phyloP scores from a whole-genome alignment of 2,113 vertebrate species.

The Geothlypis trichas region DNA sequence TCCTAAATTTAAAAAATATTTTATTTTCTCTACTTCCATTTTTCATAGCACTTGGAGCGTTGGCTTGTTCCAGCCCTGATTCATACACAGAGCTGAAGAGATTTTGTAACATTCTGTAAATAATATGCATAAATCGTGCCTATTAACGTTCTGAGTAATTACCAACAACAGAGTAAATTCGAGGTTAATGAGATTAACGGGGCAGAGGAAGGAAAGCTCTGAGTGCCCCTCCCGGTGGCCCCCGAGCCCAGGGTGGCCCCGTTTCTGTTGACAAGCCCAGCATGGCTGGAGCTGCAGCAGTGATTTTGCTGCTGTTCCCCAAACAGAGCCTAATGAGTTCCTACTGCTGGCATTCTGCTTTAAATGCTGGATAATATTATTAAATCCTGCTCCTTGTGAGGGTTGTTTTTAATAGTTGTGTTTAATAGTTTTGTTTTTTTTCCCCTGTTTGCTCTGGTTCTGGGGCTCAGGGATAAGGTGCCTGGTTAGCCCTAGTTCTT shows the following conservation, averaged over 20 bases:
- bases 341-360: slow-evolving; percentile 16
- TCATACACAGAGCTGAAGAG: not conserved
- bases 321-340: slow-evolving; percentile 17
- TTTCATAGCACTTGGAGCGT: not conserved
- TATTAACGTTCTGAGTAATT: slow-evolving; percentile 18
- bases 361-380: not conserved
- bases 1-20: not conserved
- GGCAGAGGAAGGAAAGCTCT: not conserved
- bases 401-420: not conserved
- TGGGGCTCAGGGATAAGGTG: not conserved
- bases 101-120: not conserved
- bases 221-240: not conserved
- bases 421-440: not conserved
- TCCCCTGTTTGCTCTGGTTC: not conserved
- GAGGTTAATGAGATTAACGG: slow-evolving; percentile 37
- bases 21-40: fast-evolving
- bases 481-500: not conserved
- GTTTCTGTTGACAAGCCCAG: not conserved
- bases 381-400: not conserved
- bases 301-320: slow-evolving; percentile 17
- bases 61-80: not conserved
- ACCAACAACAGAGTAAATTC: slow-evolving; percentile 3
- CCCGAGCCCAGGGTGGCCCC: not conserved
- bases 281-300: not conserved
- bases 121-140: not conserved